Base-by-base conservation (phyloP, 2,113 vertebrate species). In the Austrofundulus limnaeus region DNA sequence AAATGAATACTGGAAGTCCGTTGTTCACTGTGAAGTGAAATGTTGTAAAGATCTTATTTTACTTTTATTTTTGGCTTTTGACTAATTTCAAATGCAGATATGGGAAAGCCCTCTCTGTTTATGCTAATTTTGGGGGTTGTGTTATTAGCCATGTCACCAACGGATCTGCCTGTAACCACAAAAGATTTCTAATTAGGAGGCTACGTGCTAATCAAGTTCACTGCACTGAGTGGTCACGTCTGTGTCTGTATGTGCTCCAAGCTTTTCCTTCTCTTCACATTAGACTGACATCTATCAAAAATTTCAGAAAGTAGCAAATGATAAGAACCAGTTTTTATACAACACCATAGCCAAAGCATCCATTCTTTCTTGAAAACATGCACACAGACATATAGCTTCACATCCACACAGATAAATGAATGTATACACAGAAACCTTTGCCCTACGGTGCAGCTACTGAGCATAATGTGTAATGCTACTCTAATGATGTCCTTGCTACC, bases 221-320 rank as follows among this genome's bases (percentile, higher is more conserved):
- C 90, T 93, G 66, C 65, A 85, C 42, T 87, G 93, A 94, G 94
- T 94, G 95, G 95, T 94, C 94, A 93, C 84, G 85, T 88, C 87
- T 90, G 88, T 88, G 85, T 83, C 54, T 93, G 94, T 92, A 92
- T 95, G 91, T 85, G 94, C 80, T 91, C 91, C 73, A 88, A 95
- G 93, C 93, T 90, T 92, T 93, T 94, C 94, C 90, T 94, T 98
- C 96, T 92, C 87, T 91, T 95, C 85, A 85, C 91, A 96, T 98
- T 97, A 98, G 92, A 92, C 91, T 94, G 94, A 94, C 93, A 94
- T 94, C 93, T 95, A 93, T 99, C 96, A 97, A 91, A 91, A 93
- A 92, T 96, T 95, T 80, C 87, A 93, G 94, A 95, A 93, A 93
- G 7, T 28, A 28, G n/a, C n/a, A n/a, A n/a, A n/a, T 81, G 70